Percentiles rank a stretch among this genome's conserved stretches.
phyloP scores from a whole-genome alignment of 2,888 invertebrate species.

The Chloroclysta siterata region DNA sequence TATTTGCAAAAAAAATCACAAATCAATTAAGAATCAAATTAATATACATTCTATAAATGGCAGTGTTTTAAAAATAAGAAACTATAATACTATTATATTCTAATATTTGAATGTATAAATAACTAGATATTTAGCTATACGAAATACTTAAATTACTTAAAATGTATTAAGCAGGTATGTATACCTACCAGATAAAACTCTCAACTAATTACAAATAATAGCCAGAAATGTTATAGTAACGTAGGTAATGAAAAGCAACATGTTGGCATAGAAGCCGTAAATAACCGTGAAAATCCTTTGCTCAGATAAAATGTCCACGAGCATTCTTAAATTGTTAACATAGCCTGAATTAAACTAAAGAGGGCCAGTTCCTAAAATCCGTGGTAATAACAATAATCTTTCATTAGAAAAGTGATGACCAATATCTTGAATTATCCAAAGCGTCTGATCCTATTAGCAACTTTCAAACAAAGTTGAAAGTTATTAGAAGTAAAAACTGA shows the following conservation, averaged over 20 bases:
- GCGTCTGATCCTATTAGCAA: conserved; percentile 1
- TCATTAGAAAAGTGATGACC: not conserved
- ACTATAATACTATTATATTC: conserved; percentile 6
- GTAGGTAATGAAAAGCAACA: conserved; percentile 22
- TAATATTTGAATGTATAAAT: conserved; percentile 20
- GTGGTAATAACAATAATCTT: not conserved
- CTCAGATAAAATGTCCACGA: not conserved
- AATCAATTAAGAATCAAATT: conserved; percentile 24
- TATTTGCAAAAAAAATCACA: conserved; percentile 21
- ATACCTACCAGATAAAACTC: conserved; percentile 10
- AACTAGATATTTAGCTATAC: conserved; percentile 17
- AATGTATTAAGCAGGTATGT: not conserved
- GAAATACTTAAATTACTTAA: conserved; percentile 5
- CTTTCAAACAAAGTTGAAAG: not conserved
- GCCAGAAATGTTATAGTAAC: conserved; percentile 22
- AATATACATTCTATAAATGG: conserved; percentile 32
- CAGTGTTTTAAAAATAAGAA: conserved; percentile 37
- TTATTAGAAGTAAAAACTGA: too few relatives aligned
- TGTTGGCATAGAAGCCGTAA: conserved; percentile 12
- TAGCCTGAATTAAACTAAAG: conserved; percentile 13
- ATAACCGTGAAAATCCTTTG: not conserved
- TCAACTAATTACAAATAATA: conserved; percentile 26
- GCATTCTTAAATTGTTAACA: conserved; percentile 5
- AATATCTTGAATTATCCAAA: conserved; percentile 10
- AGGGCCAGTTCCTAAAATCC: conserved; percentile 7